Conservation (phyloP, 1,140 invertebrate species). For the Ylistrum balloti region DNA sequence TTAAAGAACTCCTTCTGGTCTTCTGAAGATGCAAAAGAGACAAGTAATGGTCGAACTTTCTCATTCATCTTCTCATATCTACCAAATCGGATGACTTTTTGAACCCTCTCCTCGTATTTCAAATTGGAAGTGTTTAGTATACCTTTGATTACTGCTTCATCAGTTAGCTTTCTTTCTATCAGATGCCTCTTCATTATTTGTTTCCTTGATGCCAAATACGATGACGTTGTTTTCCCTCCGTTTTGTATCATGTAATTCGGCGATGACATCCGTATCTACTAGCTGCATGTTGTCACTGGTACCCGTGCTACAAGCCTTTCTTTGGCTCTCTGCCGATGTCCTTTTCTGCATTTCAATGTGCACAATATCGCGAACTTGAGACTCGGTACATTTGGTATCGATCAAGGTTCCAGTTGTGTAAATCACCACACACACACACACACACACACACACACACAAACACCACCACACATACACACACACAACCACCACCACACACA, state of each 20-base stretch:
- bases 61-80: background rate
- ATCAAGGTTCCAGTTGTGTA: too few species aligned
- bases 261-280: background rate
- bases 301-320: background rate
- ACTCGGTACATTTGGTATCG: too few species aligned
- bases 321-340: too few species aligned
- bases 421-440: too few species aligned
- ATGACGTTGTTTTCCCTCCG: background rate
- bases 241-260: background rate
- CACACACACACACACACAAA: too few species aligned
- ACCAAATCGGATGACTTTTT: background rate
- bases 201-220: background rate
- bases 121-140: background rate
- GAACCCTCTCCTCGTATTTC: background rate
- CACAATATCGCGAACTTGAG: too few species aligned
- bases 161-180: background rate
- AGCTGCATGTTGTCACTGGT: background rate
- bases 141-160: background rate
- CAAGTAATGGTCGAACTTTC: background rate
- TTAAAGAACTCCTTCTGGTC: constrained; percentile 31
- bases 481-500: too few species aligned
- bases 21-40: background rate
- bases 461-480: too few species aligned
- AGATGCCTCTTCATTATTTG: background rate
- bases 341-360: too few species aligned